Base-by-base conservation (phyloP, 2,888 invertebrate species). In the Caprella mutica region DNA sequence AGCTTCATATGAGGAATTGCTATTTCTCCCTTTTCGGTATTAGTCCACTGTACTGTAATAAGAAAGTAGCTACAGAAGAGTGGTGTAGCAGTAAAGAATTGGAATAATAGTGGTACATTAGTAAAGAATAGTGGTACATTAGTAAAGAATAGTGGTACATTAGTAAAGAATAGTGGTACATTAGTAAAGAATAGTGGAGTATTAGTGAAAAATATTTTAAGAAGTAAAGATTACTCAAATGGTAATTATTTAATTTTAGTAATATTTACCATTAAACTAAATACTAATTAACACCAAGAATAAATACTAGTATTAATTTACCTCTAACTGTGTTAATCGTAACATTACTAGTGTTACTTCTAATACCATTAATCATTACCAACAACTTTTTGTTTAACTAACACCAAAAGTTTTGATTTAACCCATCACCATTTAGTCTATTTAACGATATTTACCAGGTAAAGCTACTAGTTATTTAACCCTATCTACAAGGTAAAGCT, bases 251-350 rank as follows among this genome's bases (percentile, higher is more conserved):
- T 38, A 38, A 38, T 38, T 17, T 38, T 38, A 2, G 19, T 38
- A 38, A 38, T 38, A 38, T 17, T 38, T 17, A 4, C 4, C n/a
- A 33, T 26, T 4, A 44, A 14, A 52, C 2, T 27, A 0, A 52
- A 59, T 26, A 52, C 12, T 46, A 55, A 23, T n/a, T 21, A 24
- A 17, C 19, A 57, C 26, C 14, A 14, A 19, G 14, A 61, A 29
- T 26, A 24, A 21, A n/a, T 6, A 23, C 23, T 44, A 60, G 12
- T 9, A 29, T 14, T 30, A 59, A 72, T 74, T 69, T 69, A 96
- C 93, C 90, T n/a, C n/a, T n/a, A n/a, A n/a, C n/a, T n/a, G n/a
- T n/a, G n/a, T n/a, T n/a, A n/a, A n/a, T n/a, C n/a, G n/a, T n/a
- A n/a, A n/a, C n/a, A n/a, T n/a, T n/a, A n/a, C n/a, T n/a, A n/a